Evolutionary conservation across 2,797 vertebrate genomes (phyloP), one percentile per base, ranked within the genome.

Genomic region (Sphenopsis melanotis): DNA sequence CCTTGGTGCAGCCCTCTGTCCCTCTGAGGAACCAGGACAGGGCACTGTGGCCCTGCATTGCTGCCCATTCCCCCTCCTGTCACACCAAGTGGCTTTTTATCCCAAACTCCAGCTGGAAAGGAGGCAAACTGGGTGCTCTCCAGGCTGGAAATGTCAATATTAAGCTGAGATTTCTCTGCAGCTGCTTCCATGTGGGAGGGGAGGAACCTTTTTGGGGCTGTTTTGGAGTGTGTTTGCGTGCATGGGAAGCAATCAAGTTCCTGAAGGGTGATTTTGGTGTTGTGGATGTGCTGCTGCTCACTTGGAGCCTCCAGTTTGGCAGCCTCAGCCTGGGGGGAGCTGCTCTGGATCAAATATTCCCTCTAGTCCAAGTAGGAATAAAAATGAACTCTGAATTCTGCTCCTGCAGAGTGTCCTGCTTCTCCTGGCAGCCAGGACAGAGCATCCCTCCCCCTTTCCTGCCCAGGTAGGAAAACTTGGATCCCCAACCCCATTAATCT

Each of bases 221-320:
- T 96, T 95, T 86, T 75, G 5, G 30, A 30, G 21, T 2, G 21
- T 32, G 72, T 87, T 87, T 92, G 72, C 70, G 53, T 77, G 66
- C 66, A 30, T 42, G 90, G 80, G 77, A 89, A 77, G 88, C 86
- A 47, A 0, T 91, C 18, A 2, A 18, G 90, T 56, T 90, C 63
- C 81, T 77, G 78, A 47, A 56, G 80, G 84, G 77, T 37, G 83
- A 84, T 82, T 87, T 83, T 59, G 56, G 70, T 74, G 55, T 29
- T 75, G 74, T 46, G 87, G 55, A 89, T 91, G 57, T 47, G 91
- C 61, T 96, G 92, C 70, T 95, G 94, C 93, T 97, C 91, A 46
- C 69, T 88, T 75, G 80, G 34, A 76, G 82, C 78, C 50, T 83
- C 75, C 90, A 44, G 63, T 79, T 74, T 27, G 60, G 90, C 68